phyloP scores from a whole-genome alignment of 2,797 vertebrate species.

The Malacoctenus gilli region DNA sequence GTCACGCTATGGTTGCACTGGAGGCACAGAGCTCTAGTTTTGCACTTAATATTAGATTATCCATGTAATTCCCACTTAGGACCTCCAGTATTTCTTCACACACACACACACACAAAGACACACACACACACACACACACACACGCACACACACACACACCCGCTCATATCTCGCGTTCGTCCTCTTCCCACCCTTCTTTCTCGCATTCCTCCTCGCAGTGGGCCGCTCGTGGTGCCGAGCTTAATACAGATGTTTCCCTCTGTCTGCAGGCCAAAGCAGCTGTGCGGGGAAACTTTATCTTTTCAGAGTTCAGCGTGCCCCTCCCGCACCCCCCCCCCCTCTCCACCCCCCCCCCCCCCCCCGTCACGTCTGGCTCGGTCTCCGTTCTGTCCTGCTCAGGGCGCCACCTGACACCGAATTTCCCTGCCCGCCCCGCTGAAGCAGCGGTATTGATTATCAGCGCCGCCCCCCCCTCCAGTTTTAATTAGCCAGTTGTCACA shows the following conservation, averaged over 20 bases:
- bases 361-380: constrained; percentile 48
- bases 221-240: constrained; percentile 89
- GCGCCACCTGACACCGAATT: constrained; percentile 48
- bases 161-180: constrained; percentile 43
- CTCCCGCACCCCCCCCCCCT: constrained; percentile 51
- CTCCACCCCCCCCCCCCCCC: constrained; percentile 53
- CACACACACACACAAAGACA: too few relatives aligned
- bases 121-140: too few relatives aligned
- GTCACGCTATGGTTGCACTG: constrained; percentile 49
- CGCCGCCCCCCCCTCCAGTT: constrained; percentile 45
- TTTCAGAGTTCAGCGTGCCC: constrained; percentile 82
- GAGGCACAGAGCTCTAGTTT: constrained; percentile 29
- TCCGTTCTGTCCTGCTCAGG: constrained; percentile 38
- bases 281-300: constrained; percentile 90
- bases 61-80: constrained; percentile 21
- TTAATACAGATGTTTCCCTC: constrained; percentile 97
- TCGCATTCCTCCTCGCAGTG: constrained; percentile 89
- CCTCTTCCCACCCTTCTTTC: constrained; percentile 60
- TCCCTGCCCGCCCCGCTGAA: constrained; percentile 34
- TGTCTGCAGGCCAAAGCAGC: constrained; percentile 88
- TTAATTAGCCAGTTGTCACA: constrained; percentile 60
- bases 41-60: constrained; percentile 8
- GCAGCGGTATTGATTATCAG: constrained; percentile 65
- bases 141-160: too few relatives aligned
- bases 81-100: constrained; percentile 22